Evolutionary conservation across 2,113 vertebrate species (phyloP).

Genomic region (Speoplatyrhinus poulsoni): DNA sequence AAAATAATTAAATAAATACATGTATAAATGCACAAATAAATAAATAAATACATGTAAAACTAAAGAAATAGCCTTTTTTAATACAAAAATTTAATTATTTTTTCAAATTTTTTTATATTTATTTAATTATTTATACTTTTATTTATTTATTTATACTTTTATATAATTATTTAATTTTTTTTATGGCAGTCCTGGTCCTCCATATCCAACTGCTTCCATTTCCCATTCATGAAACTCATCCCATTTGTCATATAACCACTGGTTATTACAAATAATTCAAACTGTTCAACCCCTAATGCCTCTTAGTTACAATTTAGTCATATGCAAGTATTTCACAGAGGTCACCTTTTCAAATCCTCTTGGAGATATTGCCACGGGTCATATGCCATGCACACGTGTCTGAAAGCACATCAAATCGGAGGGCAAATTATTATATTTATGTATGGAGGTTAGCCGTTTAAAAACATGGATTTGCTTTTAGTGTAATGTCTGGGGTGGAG

Average conservation of each 20-base stretch:
- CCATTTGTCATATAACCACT: slow-evolving; percentile 62
- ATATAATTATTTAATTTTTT: too few species aligned
- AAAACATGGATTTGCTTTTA: slow-evolving; percentile 81
- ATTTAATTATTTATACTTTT: too few species aligned
- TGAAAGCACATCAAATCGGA: slow-evolving; percentile 57
- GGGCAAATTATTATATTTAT: slow-evolving; percentile 73
- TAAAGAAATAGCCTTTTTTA: too few species aligned
- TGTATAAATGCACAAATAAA: too few species aligned
- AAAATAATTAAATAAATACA: too few species aligned
- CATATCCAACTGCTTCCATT: slow-evolving; percentile 33
- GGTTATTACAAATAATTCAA: slow-evolving; percentile 53
- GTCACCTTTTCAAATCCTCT: slow-evolving; percentile 73
- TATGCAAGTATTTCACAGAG: slow-evolving; percentile 59
- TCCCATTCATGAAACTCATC: slow-evolving; percentile 34
- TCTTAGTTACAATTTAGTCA: slow-evolving; percentile 59
- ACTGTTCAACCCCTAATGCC: slow-evolving; percentile 63
- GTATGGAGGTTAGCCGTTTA: slow-evolving; percentile 57
- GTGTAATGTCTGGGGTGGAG: slow-evolving; percentile 66
- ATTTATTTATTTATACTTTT: too few species aligned
- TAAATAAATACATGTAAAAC: too few species aligned
- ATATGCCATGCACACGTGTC: slow-evolving; percentile 60
- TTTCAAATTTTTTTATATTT: too few species aligned
- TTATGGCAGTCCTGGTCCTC: too few species aligned
- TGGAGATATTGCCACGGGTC: slow-evolving; percentile 71
- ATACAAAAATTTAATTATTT: too few species aligned